A percentile compares a stretch with the other conserved stretches of the same genome.
phyloP scores from a whole-genome alignment of 2,888 invertebrate species.

The Xylophagus ater region DNA sequence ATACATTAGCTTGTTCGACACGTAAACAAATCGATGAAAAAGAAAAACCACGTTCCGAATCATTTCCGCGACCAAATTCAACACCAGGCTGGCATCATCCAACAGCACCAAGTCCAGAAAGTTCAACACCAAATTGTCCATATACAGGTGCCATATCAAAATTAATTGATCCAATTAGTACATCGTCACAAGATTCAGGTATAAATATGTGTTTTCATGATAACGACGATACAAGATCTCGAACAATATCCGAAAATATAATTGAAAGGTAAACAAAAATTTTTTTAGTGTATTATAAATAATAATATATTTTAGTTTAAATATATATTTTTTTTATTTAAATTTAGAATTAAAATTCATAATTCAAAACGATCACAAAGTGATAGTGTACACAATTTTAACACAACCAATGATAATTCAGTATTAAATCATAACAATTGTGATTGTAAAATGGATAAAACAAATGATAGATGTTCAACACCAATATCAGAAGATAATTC shows the following conservation, averaged over 20 bases:
- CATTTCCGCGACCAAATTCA: slow-evolving; percentile 19
- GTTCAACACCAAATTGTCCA: slow-evolving; percentile 18
- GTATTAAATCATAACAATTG: slow-evolving; percentile 11
- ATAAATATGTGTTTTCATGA: slow-evolving; percentile 65
- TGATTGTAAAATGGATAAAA: slow-evolving; percentile 8
- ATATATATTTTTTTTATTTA: background rate
- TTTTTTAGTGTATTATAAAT: slow-evolving; percentile 34
- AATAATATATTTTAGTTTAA: background rate
- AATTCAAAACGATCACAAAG: slow-evolving; percentile 12
- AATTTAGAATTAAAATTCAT: no score
- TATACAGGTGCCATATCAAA: slow-evolving; percentile 24
- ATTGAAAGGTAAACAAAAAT: slow-evolving; percentile 24
- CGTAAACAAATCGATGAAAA: background rate
- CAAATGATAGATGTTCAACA: slow-evolving; percentile 1
- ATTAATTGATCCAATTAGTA: slow-evolving; percentile 41
- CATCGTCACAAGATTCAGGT: slow-evolving; percentile 62
- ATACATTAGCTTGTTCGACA: slow-evolving; percentile 5
- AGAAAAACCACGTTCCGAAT: slow-evolving; percentile 17
- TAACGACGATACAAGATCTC: slow-evolving; percentile 44
- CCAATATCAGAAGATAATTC: background rate
- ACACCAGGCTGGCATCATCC: slow-evolving; percentile 16
- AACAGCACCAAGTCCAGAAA: slow-evolving; percentile 18
- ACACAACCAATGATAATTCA: slow-evolving; percentile 3
- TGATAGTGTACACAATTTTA: slow-evolving; percentile 12
- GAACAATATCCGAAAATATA: slow-evolving; percentile 14